Evolutionary conservation across 2,888 invertebrate species (phyloP), one percentile per base, ranked within the genome.

Genomic region (Sinhomidia bicolor): DNA sequence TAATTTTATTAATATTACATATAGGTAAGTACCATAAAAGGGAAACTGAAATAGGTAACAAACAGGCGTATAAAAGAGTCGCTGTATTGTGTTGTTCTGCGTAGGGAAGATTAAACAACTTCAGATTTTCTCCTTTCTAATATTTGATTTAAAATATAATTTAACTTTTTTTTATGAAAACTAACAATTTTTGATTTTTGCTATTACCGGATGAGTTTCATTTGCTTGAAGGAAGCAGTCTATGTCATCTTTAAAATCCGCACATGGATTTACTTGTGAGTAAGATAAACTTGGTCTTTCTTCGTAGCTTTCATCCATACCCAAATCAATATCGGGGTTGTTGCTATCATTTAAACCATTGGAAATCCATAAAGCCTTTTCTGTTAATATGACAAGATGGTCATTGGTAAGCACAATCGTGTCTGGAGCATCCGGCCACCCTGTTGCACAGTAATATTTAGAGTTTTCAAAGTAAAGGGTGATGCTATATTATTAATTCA

Each of bases 11-110:
- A n/a, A n/a, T n/a, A n/a, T n/a, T n/a, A n/a, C n/a, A n/a, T n/a
- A n/a, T n/a, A n/a, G n/a, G 9, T 62, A 1, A 26, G 4, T 84
- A 90, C 91, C 83, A 82, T 87, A 89, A 29, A 71, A 36, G 0
- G 91, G 91, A 32, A 78, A 79, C 51, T 91, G 91, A 20, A 76
- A 79, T 0, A 89, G 20, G 20, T 89, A 86, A 47, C 91, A 91
- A 3, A 89, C 79, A 12, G 91, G 90, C 26, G 81, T 90, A 57
- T 91, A 91, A 17, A 83, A 84, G 9, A 91, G 54, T 23, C 74
- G 32, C n/a, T 85, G 60, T 14, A 26, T 57, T 3, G n/a, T 76
- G 47, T 76, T 29, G 7, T 76, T 76, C 23, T 76, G 23, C 6
- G n/a, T n/a, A n/a, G n/a, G n/a, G n/a, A n/a, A n/a, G n/a, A n/a